phyloP scores from a whole-genome alignment of 2,888 invertebrate genomes.

The Spilarctia lutea region DNA sequence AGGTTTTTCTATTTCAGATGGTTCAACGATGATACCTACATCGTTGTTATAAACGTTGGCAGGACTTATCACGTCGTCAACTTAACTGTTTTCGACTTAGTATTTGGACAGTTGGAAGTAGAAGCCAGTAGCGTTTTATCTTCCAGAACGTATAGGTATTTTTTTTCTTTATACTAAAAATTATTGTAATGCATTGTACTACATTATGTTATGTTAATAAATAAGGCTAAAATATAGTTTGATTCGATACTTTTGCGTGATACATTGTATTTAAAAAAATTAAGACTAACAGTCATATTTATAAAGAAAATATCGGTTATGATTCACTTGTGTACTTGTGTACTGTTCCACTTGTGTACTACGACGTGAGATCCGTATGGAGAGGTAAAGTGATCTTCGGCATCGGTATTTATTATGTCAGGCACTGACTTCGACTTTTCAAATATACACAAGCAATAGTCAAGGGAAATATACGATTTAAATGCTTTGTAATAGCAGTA shows the following conservation, averaged over 20 bases:
- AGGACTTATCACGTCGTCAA: slow-evolving; percentile 82
- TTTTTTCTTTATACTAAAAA: not conserved
- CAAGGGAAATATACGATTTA: too few species aligned
- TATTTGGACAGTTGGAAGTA: slow-evolving; percentile 83
- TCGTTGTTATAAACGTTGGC: slow-evolving; percentile 87
- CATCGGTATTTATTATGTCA: too few species aligned
- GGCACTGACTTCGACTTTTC: too few species aligned
- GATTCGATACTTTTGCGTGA: too few species aligned
- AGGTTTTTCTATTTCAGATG: slow-evolving; percentile 63
- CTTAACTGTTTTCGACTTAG: slow-evolving; percentile 81
- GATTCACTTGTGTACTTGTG: too few species aligned
- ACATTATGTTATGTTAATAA: not conserved
- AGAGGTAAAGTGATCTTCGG: too few species aligned
- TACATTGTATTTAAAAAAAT: too few species aligned
- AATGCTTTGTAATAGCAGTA: too few species aligned
- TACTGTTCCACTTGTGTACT: not conserved
- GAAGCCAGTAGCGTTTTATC: slow-evolving; percentile 85
- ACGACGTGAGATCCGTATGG: not conserved
- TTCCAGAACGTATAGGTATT: slow-evolving; percentile 80
- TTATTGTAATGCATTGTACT: not conserved
- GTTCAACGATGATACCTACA: slow-evolving; percentile 78
- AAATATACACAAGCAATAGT: too few species aligned
- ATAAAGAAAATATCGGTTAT: too few species aligned
- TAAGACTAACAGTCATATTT: too few species aligned
- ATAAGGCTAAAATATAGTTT: not conserved